Percentiles rank a stretch among this genome's conserved stretches.
Evolutionary conservation across 2,888 invertebrate genomes (phyloP).

Genomic region (Ecdyonurus torrentis): DNA sequence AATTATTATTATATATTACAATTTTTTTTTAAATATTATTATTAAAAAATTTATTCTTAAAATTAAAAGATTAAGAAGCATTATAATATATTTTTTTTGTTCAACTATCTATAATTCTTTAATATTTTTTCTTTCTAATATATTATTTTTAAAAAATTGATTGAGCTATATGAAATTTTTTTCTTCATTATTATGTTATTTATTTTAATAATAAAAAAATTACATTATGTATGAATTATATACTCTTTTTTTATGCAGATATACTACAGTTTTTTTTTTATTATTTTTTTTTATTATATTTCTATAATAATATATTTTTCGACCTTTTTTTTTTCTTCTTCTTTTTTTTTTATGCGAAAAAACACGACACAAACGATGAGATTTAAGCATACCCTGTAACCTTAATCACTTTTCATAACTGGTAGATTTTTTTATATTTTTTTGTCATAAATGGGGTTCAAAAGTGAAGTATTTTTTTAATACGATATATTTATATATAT

Average conservation of each 20-base stretch:
- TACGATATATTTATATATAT: slow-evolving; percentile 21
- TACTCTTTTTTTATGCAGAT: too few relatives aligned
- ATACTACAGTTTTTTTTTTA: too few relatives aligned
- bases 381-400: slow-evolving; percentile 84
- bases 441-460: slow-evolving; percentile 11
- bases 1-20: too few relatives aligned
- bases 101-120: too few relatives aligned
- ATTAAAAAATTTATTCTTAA: not conserved
- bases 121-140: not conserved
- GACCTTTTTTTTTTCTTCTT: not conserved
- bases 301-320: not conserved
- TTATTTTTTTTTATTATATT: not conserved
- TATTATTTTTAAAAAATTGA: not conserved
- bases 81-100: not conserved
- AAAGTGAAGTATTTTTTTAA: not conserved
- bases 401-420: slow-evolving; percentile 44
- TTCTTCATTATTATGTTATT: not conserved
- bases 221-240: not conserved
- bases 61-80: not conserved
- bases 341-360: not conserved
- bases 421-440: slow-evolving; percentile 12
- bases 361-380: not conserved
- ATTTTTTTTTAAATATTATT: not conserved
- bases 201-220: not conserved
- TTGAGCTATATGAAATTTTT: not conserved